These are phyloP conservation scores for Ichneumon xanthorius DNA, from an alignment of 2,888 invertebrate species.

Conservation along the genomic window DNA sequence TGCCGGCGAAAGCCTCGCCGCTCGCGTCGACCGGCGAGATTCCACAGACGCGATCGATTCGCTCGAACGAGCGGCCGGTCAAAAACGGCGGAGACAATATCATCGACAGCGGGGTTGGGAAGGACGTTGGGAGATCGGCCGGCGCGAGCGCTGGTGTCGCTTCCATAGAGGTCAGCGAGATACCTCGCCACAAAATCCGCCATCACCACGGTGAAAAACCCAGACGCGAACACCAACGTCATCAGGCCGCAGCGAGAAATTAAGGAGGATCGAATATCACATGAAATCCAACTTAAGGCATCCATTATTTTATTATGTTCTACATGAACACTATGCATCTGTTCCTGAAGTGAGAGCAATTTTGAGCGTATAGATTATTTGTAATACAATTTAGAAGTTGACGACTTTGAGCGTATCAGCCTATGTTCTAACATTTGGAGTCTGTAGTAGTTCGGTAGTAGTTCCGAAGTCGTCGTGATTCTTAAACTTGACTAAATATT, in stretches of 20 bases:
- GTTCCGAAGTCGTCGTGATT: too few relatives aligned
- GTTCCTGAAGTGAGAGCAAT: too few relatives aligned
- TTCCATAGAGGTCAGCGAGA: conserved; percentile 79
- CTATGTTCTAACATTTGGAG: too few relatives aligned
- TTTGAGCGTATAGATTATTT: too few relatives aligned
- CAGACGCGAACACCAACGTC: conserved; percentile 37
- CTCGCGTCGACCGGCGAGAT: neutral
- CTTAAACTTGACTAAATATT: too few relatives aligned
- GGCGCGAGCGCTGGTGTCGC: conserved; percentile 71
- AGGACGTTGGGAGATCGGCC: conserved; percentile 48
- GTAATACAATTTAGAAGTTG: too few relatives aligned
- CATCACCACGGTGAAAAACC: conserved; percentile 77
- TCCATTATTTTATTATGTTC: too few relatives aligned
- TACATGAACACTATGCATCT: too few relatives aligned
- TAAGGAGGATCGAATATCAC: neutral
- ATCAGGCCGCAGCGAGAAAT: neutral
- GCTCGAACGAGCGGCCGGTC: conserved; percentile 42
- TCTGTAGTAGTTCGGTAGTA: too few relatives aligned
- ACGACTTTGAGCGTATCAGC: too few relatives aligned
- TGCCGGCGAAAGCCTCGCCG: conserved; percentile 24
- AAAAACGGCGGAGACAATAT: conserved; percentile 70
- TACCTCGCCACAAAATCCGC: conserved; percentile 75
- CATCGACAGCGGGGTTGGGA: conserved; percentile 61
- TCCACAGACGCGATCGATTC: neutral
- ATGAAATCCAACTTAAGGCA: neutral